Evolutionary conservation across 2,113 vertebrate genomes (phyloP), one percentile per base, ranked within the genome.

Genomic region (Phocoena sinus): DNA sequence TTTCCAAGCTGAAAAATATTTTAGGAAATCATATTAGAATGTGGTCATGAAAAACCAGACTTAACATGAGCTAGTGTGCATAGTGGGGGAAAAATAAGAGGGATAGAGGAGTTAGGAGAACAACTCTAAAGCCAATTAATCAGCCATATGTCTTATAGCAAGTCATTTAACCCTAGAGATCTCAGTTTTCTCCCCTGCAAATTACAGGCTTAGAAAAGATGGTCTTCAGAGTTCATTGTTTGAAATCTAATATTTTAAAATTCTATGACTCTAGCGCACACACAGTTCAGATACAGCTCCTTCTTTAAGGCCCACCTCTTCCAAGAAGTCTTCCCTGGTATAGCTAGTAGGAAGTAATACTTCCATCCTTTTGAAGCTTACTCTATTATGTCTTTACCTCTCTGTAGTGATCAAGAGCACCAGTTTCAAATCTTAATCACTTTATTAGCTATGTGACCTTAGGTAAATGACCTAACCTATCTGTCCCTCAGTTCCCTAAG

Each of bases 151-250:
- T 96, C 89, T 63, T 86, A 79, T 8, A 88, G 67, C 79, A 91
- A 96, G 79, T 93, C 65, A 63, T n/a, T 96, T 96, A 96, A 92
- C 95, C 65, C 79, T 80, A 83, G 5, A 88, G 60, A 89, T 93
- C 62, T n/a, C 56, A 96, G 91, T 76, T 94, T 91, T 91, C 76
- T 95, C 25, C 60, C 79, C 73, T 38, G 91, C 25, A 88, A 96
- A 96, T 92, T 50, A 96, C 26, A 60, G 82, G 41, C 77, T 90
- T 89, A 33, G n/a, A 97, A 97, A 91, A 96, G 70, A 97, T 79
- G 88, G 91, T 70, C 88, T 96, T 95, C 90, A 67, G 60, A 58
- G n/a, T 65, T 88, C 58, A 83, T 36, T 95, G 74, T 94, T 91
- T 50, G 53, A 31, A 95, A 94, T 50, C 20, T 47, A 81, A 71